Evolutionary conservation across 2,888 invertebrate genomes (phyloP).

Genomic region (Ormyrus labotus): DNA sequence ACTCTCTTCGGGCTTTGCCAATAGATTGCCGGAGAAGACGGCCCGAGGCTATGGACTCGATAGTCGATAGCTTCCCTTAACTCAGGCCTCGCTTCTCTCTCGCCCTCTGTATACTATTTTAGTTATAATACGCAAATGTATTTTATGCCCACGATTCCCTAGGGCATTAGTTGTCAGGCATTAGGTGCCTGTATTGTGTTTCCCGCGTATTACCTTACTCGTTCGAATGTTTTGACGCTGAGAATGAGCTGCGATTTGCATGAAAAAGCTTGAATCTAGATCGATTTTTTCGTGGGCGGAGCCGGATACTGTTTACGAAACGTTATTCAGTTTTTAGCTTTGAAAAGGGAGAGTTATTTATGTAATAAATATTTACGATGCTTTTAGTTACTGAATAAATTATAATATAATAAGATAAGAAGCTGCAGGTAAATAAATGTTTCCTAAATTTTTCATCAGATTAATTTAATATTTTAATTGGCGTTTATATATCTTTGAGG

Average conservation of each 20-base stretch:
- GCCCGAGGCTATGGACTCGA: conserved; percentile 30
- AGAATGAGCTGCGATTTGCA: conserved; percentile 16
- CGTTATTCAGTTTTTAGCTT: no score
- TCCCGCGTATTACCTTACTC: conserved; percentile 4
- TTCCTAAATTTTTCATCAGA: no score
- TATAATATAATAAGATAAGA: no score
- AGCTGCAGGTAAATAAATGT: no score
- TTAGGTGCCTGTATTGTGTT: conserved; percentile 14
- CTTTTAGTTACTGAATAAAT: no score
- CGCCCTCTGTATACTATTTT: conserved; percentile 18
- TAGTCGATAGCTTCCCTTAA: conserved; percentile 16
- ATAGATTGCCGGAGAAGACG: no score
- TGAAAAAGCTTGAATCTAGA: neutral
- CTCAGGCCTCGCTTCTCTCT: neutral
- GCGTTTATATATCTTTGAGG: no score
- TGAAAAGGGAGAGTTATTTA: neutral
- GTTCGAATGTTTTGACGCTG: conserved; percentile 6
- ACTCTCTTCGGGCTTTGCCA: no score
- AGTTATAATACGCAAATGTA: conserved; percentile 35
- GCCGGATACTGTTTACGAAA: neutral
- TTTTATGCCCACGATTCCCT: conserved; percentile 24
- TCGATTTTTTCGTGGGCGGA: neutral
- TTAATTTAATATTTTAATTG: no score
- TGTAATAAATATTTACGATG: neutral
- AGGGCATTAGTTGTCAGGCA: neutral